These are phyloP conservation scores for Hirtodrosophila confusa DNA, from an alignment of 2,888 invertebrate genomes.

Conservation along the genomic window DNA sequence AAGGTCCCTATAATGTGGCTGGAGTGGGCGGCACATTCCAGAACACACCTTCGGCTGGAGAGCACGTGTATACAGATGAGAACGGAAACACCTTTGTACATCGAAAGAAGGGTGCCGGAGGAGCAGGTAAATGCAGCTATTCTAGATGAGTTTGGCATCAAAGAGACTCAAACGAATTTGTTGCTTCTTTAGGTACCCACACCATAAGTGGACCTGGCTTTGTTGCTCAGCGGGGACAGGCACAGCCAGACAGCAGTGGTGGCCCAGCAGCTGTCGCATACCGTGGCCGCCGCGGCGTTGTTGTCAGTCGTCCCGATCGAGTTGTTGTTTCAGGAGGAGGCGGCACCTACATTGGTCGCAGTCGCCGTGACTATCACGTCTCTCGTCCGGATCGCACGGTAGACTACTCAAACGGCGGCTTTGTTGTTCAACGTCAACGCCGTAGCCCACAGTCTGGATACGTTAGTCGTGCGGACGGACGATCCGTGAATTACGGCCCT, in stretches of 20 bases:
- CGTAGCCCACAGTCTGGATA: constrained; percentile 39
- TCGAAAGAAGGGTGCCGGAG: constrained; percentile 16
- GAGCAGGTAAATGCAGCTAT: constrained; percentile 24
- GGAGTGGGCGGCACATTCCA: constrained; percentile 57
- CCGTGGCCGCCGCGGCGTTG: background rate
- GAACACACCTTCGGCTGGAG: constrained; percentile 16
- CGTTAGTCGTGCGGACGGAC: constrained; percentile 44
- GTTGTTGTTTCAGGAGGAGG: constrained; percentile 5
- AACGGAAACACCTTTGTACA: constrained; percentile 48
- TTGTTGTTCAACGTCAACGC: constrained; percentile 18
- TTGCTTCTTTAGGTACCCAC: constrained; percentile 27
- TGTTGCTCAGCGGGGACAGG: constrained; percentile 24
- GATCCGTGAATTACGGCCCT: constrained; percentile 32
- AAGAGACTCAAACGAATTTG: background rate
- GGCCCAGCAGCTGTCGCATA: background rate
- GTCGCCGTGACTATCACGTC: constrained; percentile 36
- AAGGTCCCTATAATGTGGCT: constrained; percentile 55
- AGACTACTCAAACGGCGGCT: constrained; percentile 27
- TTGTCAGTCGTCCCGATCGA: constrained; percentile 28
- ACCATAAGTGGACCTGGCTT: constrained; percentile 47
- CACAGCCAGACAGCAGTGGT: constrained; percentile 1
- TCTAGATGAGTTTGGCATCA: background rate
- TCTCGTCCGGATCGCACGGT: constrained; percentile 55
- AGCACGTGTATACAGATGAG: constrained; percentile 49
- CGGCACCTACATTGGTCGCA: constrained; percentile 2